Conservation (phyloP, 2,888 invertebrate genomes). For the Eucera pruinosa region DNA sequence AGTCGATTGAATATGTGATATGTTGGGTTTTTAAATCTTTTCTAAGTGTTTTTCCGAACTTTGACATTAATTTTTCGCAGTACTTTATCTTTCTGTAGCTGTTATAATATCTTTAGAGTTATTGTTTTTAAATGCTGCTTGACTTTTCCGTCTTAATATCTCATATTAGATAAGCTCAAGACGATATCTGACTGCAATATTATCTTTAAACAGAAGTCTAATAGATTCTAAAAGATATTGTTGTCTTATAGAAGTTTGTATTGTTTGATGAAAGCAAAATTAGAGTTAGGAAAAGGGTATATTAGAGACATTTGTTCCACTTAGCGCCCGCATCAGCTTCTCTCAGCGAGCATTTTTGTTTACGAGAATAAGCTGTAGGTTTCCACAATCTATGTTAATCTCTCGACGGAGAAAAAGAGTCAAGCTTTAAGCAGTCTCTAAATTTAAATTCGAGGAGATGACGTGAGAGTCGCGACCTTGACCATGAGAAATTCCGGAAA, state of each 20-base stretch:
- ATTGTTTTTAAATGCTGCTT: no score
- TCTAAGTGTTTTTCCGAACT: background rate
- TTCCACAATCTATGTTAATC: conserved; percentile 53
- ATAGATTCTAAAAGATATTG: no score
- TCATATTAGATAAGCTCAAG: no score
- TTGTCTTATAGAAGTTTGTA: no score
- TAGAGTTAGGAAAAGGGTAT: background rate
- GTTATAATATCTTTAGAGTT: no score
- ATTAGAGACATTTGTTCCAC: background rate
- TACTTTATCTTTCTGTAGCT: no score
- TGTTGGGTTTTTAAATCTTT: background rate
- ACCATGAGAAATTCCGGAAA: conserved; percentile 82
- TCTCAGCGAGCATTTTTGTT: background rate
- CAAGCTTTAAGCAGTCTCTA: conserved; percentile 47
- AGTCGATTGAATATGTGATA: background rate
- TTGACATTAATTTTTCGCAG: background rate
- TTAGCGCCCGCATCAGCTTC: background rate
- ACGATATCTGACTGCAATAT: no score
- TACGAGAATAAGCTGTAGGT: background rate
- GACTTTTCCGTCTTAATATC: no score
- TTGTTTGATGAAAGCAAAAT: background rate
- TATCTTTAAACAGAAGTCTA: no score
- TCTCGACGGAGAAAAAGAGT: conserved; percentile 37
- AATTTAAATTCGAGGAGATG: conserved; percentile 70
- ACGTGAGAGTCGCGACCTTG: conserved; percentile 78